These are phyloP conservation scores for Okapia johnstoni DNA, from an alignment of 2,113 vertebrate species.

Conservation along the genomic window DNA sequence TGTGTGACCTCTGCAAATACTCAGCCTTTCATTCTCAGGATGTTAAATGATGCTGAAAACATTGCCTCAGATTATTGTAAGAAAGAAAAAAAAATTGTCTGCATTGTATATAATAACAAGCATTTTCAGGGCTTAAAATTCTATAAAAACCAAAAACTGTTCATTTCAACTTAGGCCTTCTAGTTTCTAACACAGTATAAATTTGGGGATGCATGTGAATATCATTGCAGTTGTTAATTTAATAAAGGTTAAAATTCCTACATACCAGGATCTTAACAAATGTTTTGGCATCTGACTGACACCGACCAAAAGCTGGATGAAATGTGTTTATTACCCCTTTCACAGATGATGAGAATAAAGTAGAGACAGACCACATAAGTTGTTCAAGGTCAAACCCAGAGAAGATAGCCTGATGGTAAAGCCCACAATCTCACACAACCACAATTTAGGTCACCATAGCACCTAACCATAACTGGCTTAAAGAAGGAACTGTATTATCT, in stretches of 20 bases:
- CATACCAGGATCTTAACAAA: background rate
- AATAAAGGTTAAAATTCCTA: background rate
- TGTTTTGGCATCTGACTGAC: background rate
- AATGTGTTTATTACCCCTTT: background rate
- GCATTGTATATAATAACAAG: background rate
- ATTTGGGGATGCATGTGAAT: background rate
- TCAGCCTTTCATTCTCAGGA: background rate
- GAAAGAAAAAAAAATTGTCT: background rate
- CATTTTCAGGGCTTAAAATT: background rate
- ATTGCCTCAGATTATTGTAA: background rate
- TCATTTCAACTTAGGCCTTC: background rate
- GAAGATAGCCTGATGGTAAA: background rate
- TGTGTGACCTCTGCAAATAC: background rate
- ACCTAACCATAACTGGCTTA: background rate
- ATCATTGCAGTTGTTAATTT: background rate
- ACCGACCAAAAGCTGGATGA: background rate
- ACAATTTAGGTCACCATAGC: background rate
- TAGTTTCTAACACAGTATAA: background rate
- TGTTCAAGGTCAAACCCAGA: background rate
- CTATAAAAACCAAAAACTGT: background rate
- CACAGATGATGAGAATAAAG: background rate
- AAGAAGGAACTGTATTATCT: background rate
- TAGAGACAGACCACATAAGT: background rate
- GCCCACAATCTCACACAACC: background rate
- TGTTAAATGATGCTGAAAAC: background rate